phyloP scores from a whole-genome alignment of 2,113 vertebrate genomes.

The Macheiramphus alcinus region DNA sequence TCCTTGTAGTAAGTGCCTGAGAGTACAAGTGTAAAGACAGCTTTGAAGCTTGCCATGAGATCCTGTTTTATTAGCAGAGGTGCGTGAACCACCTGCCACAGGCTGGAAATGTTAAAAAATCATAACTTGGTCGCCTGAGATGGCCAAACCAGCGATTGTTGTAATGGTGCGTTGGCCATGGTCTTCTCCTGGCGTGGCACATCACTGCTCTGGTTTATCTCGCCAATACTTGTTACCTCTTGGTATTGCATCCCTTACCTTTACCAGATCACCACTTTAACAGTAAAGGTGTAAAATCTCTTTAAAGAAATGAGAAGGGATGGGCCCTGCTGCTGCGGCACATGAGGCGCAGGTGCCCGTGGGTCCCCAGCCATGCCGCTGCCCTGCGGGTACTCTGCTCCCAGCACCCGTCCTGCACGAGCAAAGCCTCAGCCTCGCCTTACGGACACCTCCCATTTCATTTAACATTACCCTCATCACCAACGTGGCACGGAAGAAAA shows the following conservation, averaged over 20 bases:
- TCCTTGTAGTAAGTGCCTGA: conserved; percentile 39
- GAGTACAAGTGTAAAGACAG: conserved; percentile 24
- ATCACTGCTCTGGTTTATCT: background rate
- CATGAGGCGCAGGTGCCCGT: accelerated
- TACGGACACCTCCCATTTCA: background rate
- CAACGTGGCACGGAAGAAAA: background rate
- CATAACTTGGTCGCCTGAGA: background rate
- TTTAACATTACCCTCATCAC: background rate
- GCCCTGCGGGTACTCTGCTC: accelerated
- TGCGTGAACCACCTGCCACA: background rate
- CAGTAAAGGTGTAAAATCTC: background rate
- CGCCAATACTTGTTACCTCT: background rate
- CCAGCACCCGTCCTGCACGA: background rate
- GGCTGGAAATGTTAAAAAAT: conserved; percentile 8
- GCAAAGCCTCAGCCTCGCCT: background rate
- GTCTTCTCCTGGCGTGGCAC: accelerated
- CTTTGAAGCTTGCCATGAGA: conserved; percentile 49
- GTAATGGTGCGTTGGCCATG: background rate
- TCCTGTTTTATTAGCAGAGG: conserved; percentile 49
- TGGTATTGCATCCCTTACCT: background rate
- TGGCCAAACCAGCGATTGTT: background rate
- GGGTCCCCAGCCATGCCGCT: background rate
- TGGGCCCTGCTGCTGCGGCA: no score
- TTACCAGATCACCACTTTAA: background rate
- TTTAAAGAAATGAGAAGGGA: background rate